phyloP scores from a whole-genome alignment of 2,797 vertebrate species.

The Erethizon dorsatum region DNA sequence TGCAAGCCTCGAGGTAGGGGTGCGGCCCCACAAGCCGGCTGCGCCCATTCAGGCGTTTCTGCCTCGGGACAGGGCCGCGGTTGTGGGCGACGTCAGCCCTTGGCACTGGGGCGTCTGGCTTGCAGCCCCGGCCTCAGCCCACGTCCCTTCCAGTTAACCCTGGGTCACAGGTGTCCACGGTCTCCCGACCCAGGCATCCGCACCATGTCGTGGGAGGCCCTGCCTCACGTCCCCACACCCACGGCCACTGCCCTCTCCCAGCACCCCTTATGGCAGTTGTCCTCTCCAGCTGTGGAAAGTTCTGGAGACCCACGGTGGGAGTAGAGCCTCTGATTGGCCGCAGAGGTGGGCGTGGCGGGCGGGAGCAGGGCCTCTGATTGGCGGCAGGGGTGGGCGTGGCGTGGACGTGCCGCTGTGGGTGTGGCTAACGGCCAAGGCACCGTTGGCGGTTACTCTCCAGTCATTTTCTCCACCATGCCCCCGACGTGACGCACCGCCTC shows the following conservation, averaged over 20 bases:
- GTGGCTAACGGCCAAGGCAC: background rate
- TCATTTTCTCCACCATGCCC: background rate
- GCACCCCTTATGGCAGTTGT: too few species aligned
- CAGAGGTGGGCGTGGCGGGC: background rate
- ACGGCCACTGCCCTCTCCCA: background rate
- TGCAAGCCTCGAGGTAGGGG: background rate
- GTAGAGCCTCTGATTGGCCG: background rate
- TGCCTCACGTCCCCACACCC: background rate
- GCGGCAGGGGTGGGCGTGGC: background rate
- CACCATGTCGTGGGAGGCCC: background rate
- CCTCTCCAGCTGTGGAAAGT: background rate
- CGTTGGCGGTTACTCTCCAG: background rate
- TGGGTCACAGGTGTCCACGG: background rate
- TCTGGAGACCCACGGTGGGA: background rate
- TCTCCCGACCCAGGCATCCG: too few species aligned
- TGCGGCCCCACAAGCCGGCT: background rate
- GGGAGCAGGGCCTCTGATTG: background rate
- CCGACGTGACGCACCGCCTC: fast-evolving
- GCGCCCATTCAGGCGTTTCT: background rate
- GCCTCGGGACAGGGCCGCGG: background rate
- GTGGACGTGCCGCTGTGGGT: background rate
- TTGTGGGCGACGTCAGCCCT: background rate
- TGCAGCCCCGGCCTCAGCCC: background rate
- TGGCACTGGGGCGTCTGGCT: background rate
- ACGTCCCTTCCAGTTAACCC: background rate